Base-by-base conservation (phyloP, 2,797 vertebrate genomes). In the Graptemys geographica region DNA sequence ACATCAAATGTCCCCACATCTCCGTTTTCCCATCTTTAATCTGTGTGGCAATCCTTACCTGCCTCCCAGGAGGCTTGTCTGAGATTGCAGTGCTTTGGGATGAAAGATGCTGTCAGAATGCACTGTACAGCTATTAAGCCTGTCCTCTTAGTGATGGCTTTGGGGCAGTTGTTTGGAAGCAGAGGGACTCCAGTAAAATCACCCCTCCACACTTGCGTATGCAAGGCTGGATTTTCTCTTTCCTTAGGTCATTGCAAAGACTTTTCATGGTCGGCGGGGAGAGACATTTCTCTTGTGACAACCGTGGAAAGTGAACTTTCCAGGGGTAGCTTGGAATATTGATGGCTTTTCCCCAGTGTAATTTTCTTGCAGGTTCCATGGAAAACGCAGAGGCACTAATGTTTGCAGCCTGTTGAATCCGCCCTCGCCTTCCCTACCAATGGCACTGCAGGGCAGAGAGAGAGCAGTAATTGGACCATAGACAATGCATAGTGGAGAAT, bases 261-360 rank as follows among this genome's bases (percentile, higher is more conserved):
- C 44, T 47, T 25, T 28, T 28, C 11, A 5, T 33, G 76, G 84
- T 41, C 80, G 47, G 27, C 15, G 4, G 28, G 51, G 51, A 11
- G 57, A 82, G 57, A 55, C 0, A 33, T 78, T 19, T 53, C 31
- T 52, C 31, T 33, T 7, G 49, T 52, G 11, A 33, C 23, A 21
- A 16, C 76, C 15, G 7, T 44, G 44, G 25, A 47, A 74, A 72
- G 7, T 25, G 19, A 80, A 79, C 55, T 82, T 33, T 72, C 74
- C 81, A 31, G 1, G 57, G 15, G 84, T 62, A 37, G 85, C 49
- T 0, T 5, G 47, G 41, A 81, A 12, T 27, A 37, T 23, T 1
- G 51, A 1, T 0, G 2, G 49, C 19, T 83, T 93, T 12, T 69
- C 31, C 90, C 79, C 0, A 0, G 33, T 1, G 19, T 41, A 53